These are phyloP conservation scores for Planiliza haematocheilus DNA, from an alignment of 2,113 vertebrate genomes.

Conservation along the genomic window DNA sequence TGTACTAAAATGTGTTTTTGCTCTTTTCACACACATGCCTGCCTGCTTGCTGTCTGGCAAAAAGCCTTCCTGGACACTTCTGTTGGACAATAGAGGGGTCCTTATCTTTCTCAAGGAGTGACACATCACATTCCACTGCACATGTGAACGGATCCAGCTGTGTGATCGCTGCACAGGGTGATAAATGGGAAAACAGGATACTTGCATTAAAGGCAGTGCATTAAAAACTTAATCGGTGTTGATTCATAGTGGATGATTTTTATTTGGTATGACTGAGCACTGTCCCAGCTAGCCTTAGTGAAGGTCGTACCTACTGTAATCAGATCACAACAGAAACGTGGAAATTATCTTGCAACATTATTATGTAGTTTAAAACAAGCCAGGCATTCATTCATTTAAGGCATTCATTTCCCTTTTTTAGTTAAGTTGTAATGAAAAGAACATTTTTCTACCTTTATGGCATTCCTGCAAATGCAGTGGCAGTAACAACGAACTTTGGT, in stretches of 20 bases:
- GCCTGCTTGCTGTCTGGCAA: slow-evolving; percentile 19
- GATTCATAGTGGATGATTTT: slow-evolving; percentile 29
- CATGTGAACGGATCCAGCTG: slow-evolving; percentile 26
- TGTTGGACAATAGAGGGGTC: slow-evolving; percentile 24
- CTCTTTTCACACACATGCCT: no score
- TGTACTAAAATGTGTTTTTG: no score
- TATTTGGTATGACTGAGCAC: slow-evolving; percentile 9
- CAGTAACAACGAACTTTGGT: slow-evolving; percentile 22
- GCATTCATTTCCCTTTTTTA: slow-evolving; percentile 1
- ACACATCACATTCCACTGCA: slow-evolving; percentile 58
- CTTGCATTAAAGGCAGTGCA: no score
- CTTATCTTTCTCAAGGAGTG: slow-evolving; percentile 33
- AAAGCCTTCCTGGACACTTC: slow-evolving; percentile 2
- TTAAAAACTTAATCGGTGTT: no score
- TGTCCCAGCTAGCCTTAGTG: slow-evolving; percentile 1
- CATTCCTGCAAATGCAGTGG: slow-evolving; percentile 14
- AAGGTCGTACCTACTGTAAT: not conserved
- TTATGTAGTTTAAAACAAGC: no score
- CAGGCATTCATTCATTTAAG: not conserved
- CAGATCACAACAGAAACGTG: not conserved
- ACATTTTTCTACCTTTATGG: slow-evolving; percentile 23
- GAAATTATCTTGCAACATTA: no score
- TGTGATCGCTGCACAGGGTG: no score
- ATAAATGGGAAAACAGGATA: not conserved
- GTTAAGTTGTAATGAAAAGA: slow-evolving; percentile 14